Evolutionary conservation across 2,113 vertebrate genomes (phyloP).

Genomic region (Poicephalus gulielmi): DNA sequence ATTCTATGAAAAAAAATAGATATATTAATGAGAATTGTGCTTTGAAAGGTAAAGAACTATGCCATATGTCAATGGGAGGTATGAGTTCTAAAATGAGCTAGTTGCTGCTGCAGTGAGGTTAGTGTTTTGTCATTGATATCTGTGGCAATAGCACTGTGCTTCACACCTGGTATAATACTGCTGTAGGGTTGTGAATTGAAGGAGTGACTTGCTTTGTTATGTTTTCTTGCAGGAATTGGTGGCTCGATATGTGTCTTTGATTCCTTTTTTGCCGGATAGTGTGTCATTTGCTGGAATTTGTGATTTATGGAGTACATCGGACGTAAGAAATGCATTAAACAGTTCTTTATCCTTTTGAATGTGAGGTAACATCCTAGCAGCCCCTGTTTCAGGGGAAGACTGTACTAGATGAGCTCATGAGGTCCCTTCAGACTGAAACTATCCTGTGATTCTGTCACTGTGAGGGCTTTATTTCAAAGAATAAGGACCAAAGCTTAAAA

Average conservation of each 20-base stretch:
- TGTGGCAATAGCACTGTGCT: neutral
- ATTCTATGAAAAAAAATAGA: neutral
- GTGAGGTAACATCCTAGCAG: neutral
- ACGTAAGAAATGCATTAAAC: constrained; percentile 78
- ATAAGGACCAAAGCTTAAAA: neutral
- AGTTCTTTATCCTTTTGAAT: neutral
- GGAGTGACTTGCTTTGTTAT: neutral
- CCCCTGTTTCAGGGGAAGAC: neutral
- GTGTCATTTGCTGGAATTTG: constrained; percentile 89
- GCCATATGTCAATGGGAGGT: neutral
- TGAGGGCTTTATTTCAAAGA: neutral
- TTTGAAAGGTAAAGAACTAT: neutral
- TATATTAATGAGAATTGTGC: neutral
- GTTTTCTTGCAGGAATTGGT: constrained; percentile 80
- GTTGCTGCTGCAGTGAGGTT: neutral
- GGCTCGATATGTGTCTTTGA: constrained; percentile 88
- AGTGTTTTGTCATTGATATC: neutral
- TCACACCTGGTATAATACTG: neutral
- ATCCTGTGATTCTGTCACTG: neutral
- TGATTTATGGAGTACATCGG: constrained; percentile 94
- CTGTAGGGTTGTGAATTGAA: neutral
- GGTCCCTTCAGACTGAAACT: neutral
- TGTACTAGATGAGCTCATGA: neutral
- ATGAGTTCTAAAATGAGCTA: neutral
- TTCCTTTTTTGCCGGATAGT: constrained; percentile 91